Percentiles rank a stretch among this genome's conserved stretches.
phyloP scores from a whole-genome alignment of 2,113 vertebrate genomes.

The Corythaeola cristata region DNA sequence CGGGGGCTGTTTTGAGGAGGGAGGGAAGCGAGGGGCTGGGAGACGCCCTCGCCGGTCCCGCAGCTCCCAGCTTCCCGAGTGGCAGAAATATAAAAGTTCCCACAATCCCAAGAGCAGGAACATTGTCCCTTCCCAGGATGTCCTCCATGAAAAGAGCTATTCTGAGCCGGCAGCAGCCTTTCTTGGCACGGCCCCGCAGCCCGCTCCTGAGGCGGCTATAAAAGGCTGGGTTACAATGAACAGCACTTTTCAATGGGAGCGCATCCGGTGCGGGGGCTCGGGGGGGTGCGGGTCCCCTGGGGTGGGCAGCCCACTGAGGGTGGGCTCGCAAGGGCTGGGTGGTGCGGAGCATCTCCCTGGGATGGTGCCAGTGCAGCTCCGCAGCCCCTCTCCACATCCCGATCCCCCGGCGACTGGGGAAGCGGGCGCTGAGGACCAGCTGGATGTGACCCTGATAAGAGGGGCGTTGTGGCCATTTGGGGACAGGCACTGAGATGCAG shows the following conservation, averaged over 20 bases:
- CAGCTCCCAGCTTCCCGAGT: constrained; percentile 1
- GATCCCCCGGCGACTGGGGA: accelerated
- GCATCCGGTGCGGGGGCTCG: neutral
- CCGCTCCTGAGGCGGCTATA: neutral
- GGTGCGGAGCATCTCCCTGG: neutral
- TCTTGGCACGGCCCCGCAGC: constrained; percentile 49
- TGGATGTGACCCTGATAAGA: neutral
- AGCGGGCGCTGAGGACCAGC: neutral
- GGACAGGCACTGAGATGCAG: neutral
- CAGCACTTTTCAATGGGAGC: constrained; percentile 30
- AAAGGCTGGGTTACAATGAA: constrained; percentile 51
- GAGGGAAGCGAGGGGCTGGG: neutral
- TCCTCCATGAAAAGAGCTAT: constrained; percentile 71
- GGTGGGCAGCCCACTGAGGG: neutral
- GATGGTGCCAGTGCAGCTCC: neutral
- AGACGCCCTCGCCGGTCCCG: neutral
- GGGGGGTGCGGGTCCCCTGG: neutral
- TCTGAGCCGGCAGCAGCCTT: constrained; percentile 63
- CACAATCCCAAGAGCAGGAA: constrained; percentile 64
- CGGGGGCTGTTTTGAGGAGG: neutral
- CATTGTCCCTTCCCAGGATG: constrained; percentile 71
- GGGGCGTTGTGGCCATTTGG: neutral
- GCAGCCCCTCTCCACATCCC: neutral
- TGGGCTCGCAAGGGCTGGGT: neutral
- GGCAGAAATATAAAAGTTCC: constrained; percentile 35